Evolutionary conservation across 2,888 invertebrate genomes (phyloP).

Genomic region (Agonum fuliginosum): DNA sequence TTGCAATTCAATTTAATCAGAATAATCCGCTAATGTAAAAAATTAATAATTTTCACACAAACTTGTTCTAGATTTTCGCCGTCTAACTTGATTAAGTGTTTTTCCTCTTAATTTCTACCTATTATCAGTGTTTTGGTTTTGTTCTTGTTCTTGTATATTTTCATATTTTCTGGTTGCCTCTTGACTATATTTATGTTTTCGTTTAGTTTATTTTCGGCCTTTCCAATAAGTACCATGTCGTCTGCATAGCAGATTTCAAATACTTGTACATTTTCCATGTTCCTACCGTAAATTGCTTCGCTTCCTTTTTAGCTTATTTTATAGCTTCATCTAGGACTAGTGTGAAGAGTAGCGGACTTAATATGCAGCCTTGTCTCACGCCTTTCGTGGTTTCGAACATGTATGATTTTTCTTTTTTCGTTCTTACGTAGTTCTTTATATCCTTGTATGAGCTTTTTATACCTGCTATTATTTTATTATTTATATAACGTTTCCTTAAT

Average conservation of each 20-base stretch:
- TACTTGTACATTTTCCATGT: background rate
- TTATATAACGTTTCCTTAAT: background rate
- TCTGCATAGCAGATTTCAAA: background rate
- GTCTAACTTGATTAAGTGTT: too few relatives aligned
- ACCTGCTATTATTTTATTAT: background rate
- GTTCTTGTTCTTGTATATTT: background rate
- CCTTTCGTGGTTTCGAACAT: constrained; percentile 30
- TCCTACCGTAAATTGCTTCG: background rate
- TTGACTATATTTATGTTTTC: background rate
- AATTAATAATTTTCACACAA: too few relatives aligned
- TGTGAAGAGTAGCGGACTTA: background rate
- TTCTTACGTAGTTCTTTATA: constrained; percentile 10
- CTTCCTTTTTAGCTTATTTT: background rate
- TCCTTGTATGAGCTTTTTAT: background rate
- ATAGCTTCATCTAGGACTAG: constrained; percentile 1
- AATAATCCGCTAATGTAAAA: too few relatives aligned
- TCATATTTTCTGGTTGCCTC: background rate
- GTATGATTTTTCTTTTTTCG: background rate
- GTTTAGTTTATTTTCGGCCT: background rate
- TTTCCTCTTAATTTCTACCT: background rate
- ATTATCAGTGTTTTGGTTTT: background rate
- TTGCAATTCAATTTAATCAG: too few relatives aligned
- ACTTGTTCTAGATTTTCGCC: too few relatives aligned
- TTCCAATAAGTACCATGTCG: background rate
- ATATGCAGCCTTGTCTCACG: constrained; percentile 17